Conservation (phyloP, 2,888 invertebrate species). For the Polymixis lichenea region DNA sequence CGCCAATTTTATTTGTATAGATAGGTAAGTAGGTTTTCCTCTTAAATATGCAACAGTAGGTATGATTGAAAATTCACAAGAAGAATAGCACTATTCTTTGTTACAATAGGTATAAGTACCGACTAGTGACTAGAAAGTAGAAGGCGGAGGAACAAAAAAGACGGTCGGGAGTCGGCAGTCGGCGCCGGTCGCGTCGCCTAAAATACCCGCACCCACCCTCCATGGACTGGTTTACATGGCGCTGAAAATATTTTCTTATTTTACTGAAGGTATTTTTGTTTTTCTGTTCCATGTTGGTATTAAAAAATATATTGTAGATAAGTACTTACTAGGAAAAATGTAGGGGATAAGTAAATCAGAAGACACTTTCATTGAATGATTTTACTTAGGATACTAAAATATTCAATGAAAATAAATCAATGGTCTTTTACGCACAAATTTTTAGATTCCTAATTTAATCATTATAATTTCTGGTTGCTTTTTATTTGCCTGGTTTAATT, state of each 20-base stretch:
- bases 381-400: too few species aligned
- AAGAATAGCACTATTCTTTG: conserved; percentile 3
- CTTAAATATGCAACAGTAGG: background rate
- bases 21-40: background rate
- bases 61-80: background rate
- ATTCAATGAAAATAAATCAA: background rate
- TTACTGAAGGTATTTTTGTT: background rate
- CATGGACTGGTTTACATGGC: conserved; percentile 72
- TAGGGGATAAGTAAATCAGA: background rate
- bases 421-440: background rate
- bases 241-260: conserved; percentile 16
- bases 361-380: too few species aligned
- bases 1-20: too few species aligned
- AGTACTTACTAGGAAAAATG: too few species aligned
- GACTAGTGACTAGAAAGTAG: conserved; percentile 59
- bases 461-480: background rate
- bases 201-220: conserved; percentile 79
- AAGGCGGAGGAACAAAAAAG: conserved; percentile 74
- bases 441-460: background rate
- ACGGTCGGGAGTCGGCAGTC: conserved; percentile 72
- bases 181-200: conserved; percentile 80
- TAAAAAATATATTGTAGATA: too few species aligned
- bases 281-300: background rate
- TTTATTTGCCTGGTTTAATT: background rate
- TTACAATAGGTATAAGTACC: conserved; percentile 12